phyloP scores from a whole-genome alignment of 2,888 invertebrate species.

The Tricholauxania praeusta region DNA sequence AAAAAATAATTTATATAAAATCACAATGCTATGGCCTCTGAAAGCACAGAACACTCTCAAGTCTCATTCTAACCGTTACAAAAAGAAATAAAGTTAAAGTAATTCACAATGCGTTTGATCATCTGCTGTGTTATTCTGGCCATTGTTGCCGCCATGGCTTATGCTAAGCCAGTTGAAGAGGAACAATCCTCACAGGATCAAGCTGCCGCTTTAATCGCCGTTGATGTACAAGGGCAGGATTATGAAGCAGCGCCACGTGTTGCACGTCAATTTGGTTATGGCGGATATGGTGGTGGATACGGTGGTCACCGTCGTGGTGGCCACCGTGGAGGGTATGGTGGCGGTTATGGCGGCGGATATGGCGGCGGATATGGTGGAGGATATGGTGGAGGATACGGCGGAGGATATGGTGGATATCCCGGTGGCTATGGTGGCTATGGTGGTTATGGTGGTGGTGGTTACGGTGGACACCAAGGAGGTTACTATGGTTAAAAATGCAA shows the following conservation, averaged over 20 bases:
- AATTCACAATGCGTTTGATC: slow-evolving; percentile 46
- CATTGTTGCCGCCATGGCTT: slow-evolving; percentile 34
- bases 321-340: slow-evolving; percentile 3
- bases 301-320: slow-evolving; percentile 26
- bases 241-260: slow-evolving; percentile 49
- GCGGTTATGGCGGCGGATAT: slow-evolving; percentile 14
- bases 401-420: slow-evolving; percentile 4
- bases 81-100: no score
- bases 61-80: no score
- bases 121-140: slow-evolving; percentile 44
- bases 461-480: slow-evolving; percentile 15
- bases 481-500: slow-evolving; percentile 8
- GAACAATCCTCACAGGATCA: slow-evolving; percentile 27
- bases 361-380: slow-evolving; percentile 28
- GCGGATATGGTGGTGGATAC: slow-evolving; percentile 16
- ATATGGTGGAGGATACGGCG: background rate
- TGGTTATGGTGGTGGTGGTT: background rate
- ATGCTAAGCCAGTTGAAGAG: slow-evolving; percentile 37
- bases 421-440: slow-evolving; percentile 20
- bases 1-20: no score
- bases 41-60: no score
- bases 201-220: slow-evolving; percentile 43
- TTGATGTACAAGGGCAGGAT: slow-evolving; percentile 49
- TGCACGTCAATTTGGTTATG: slow-evolving; percentile 44
- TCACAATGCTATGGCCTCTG: no score